A percentile compares a stretch with the other conserved stretches of the same genome.
These are phyloP conservation scores for Gymnoscopelus microlampas DNA, from an alignment of 2,797 vertebrate genomes.

Conservation along the genomic window DNA sequence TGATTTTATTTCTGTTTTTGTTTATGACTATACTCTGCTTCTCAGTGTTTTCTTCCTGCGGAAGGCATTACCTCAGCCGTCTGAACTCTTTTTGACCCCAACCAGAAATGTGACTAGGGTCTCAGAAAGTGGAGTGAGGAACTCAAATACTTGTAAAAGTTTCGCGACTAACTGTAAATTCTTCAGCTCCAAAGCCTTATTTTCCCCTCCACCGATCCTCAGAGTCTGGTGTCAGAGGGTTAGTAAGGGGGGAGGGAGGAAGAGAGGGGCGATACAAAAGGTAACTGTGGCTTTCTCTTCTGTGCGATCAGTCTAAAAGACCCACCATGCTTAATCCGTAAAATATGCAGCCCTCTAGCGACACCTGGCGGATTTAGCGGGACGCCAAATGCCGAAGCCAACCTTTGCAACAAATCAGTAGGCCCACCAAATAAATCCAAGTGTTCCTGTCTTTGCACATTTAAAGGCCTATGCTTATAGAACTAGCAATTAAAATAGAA, in stretches of 20 bases:
- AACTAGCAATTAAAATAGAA: conserved; percentile 4
- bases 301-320: conserved; percentile 33
- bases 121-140: conserved; percentile 80
- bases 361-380: conserved; percentile 87
- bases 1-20: conserved; percentile 38
- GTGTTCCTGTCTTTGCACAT: neutral
- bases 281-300: conserved; percentile 69
- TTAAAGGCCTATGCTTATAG: neutral
- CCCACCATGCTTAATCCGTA: conserved; percentile 15
- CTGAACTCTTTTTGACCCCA: conserved; percentile 91
- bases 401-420: conserved; percentile 29
- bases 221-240: conserved; percentile 77
- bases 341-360: conserved; percentile 90
- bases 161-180: conserved; percentile 85
- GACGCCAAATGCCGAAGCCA: neutral
- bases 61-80: conserved; percentile 53
- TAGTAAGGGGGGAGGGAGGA: conserved; percentile 50
- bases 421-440: conserved; percentile 45
- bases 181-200: conserved; percentile 80
- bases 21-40: conserved; percentile 35
- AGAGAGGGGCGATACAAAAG: conserved; percentile 49
- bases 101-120: conserved; percentile 75
- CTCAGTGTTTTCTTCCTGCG: conserved; percentile 40
- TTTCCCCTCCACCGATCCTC: conserved; percentile 79
- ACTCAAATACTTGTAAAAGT: conserved; percentile 88